These are phyloP conservation scores for Halesus radiatus DNA, from an alignment of 1,140 invertebrate genomes.

Conservation along the genomic window DNA sequence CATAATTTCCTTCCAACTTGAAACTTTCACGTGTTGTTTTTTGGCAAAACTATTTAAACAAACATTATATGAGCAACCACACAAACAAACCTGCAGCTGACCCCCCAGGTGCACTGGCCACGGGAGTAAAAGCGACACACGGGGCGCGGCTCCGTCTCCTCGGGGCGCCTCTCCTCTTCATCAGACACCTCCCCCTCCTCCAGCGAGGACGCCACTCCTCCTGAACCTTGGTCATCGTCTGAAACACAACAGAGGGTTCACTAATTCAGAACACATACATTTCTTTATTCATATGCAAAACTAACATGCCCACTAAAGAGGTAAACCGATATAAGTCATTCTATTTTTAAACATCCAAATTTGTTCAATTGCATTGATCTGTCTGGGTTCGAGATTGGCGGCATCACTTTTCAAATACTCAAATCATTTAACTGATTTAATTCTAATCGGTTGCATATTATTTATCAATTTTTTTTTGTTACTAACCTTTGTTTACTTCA, in stretches of 20 bases:
- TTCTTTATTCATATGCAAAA: not conserved
- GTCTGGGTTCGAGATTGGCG: too few relatives aligned
- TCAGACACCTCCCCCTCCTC: slow-evolving; percentile 93
- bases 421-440: too few relatives aligned
- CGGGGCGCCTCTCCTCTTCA: slow-evolving; percentile 85
- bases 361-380: too few relatives aligned
- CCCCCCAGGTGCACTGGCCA: slow-evolving; percentile 96
- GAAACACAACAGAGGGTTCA: slow-evolving; percentile 25
- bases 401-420: too few relatives aligned
- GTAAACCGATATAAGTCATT: too few relatives aligned
- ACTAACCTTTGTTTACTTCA: slow-evolving; percentile 33
- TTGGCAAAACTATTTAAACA: too few relatives aligned
- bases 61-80: not conserved
- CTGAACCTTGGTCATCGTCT: slow-evolving; percentile 67
- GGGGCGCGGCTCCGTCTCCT: slow-evolving; percentile 86
- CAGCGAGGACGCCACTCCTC: slow-evolving; percentile 70
- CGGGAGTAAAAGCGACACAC: slow-evolving; percentile 93
- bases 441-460: too few relatives aligned
- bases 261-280: too few relatives aligned
- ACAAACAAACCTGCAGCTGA: slow-evolving; percentile 80
- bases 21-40: too few relatives aligned
- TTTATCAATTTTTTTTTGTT: not conserved
- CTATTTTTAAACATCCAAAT: too few relatives aligned
- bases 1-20: too few relatives aligned
- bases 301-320: too few relatives aligned